A percentile compares a stretch with the other conserved stretches of the same genome.
phyloP scores from a whole-genome alignment of 2,113 vertebrate species.

The Rhynchopsitta pachyrhyncha region DNA sequence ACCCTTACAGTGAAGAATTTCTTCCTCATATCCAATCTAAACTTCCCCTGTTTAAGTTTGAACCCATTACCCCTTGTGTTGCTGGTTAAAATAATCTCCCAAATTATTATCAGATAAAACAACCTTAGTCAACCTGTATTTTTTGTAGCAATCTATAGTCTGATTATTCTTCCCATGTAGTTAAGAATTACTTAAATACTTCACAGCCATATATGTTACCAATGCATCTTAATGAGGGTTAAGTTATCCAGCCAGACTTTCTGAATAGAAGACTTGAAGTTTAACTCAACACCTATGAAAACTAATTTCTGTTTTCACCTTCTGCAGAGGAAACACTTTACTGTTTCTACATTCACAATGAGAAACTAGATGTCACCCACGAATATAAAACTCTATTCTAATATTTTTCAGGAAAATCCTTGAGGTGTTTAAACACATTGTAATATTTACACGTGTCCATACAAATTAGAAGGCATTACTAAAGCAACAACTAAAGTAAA shows the following conservation, averaged over 20 bases:
- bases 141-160: neutral
- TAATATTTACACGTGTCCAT: neutral
- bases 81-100: neutral
- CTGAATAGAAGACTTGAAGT: neutral
- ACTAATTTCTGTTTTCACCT: neutral
- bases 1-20: too few species aligned
- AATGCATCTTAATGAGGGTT: neutral
- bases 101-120: neutral
- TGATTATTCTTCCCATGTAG: neutral
- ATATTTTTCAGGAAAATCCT: neutral
- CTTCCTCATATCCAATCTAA: too few species aligned
- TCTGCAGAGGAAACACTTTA: neutral
- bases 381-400: neutral
- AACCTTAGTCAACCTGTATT: neutral
- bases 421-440: neutral
- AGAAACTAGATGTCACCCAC: neutral
- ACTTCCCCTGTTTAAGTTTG: too few species aligned
- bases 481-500: neutral
- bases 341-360: neutral
- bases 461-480: neutral
- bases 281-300: neutral
- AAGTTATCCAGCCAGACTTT: neutral
- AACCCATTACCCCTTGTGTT: too few species aligned
- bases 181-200: neutral
- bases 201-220: neutral